phyloP scores from a whole-genome alignment of 1,140 invertebrate species.

The Cyrtorhinus lividipennis region DNA sequence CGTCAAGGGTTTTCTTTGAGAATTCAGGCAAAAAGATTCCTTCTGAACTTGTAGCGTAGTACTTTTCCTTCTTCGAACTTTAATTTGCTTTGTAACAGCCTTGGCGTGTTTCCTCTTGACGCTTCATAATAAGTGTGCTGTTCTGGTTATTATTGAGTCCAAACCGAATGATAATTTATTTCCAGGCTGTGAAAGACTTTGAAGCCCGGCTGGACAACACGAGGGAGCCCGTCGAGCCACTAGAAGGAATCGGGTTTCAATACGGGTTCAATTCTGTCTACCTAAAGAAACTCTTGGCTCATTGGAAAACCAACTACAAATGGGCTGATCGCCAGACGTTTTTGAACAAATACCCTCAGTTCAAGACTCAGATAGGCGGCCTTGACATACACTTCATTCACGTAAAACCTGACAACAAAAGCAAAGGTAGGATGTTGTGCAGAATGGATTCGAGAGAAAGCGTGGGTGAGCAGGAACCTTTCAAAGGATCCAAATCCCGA shows the following conservation, averaged over 20 bases:
- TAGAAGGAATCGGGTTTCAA: conserved; percentile 52
- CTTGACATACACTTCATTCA: conserved; percentile 62
- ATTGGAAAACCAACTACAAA: conserved; percentile 60
- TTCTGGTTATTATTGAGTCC: too few species aligned
- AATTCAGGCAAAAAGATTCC: too few species aligned
- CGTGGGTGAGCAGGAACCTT: background rate
- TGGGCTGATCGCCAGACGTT: conserved; percentile 49
- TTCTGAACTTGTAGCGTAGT: background rate
- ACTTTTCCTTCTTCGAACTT: background rate
- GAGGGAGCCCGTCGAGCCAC: conserved; percentile 28
- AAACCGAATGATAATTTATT: background rate
- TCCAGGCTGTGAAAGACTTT: conserved; percentile 6
- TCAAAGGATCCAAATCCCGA: too few species aligned
- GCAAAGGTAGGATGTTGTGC: conserved; percentile 9
- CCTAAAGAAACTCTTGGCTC: conserved; percentile 46
- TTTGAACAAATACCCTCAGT: conserved; percentile 59
- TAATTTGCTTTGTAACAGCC: background rate
- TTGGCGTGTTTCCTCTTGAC: background rate
- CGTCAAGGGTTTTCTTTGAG: too few species aligned
- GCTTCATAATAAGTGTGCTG: too few species aligned
- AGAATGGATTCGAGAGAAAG: background rate
- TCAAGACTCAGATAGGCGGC: conserved; percentile 49
- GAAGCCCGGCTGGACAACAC: conserved; percentile 14
- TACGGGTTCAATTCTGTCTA: conserved; percentile 63
- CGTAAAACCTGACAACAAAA: conserved; percentile 33